Conservation (phyloP, 2,797 vertebrate genomes). For the Typhlichthys eigenmanni region DNA sequence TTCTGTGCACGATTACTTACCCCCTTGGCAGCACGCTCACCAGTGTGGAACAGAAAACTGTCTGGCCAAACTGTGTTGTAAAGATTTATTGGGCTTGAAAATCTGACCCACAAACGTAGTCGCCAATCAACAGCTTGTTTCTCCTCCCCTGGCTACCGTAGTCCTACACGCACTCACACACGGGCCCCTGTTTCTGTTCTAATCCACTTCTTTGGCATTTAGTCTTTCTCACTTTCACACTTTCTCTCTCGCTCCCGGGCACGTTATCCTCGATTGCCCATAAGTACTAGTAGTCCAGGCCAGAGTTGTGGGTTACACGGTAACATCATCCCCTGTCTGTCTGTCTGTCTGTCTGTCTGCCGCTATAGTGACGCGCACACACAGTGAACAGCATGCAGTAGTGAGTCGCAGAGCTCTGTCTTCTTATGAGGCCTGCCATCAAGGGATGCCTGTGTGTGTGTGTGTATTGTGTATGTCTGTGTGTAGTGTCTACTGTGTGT, state of each 20-base stretch:
- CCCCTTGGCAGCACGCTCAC: slow-evolving; percentile 25
- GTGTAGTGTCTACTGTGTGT: neutral
- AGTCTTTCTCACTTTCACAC: slow-evolving; percentile 29
- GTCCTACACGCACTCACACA: slow-evolving; percentile 25
- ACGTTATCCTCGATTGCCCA: slow-evolving; percentile 33
- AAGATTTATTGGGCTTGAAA: slow-evolving; percentile 75
- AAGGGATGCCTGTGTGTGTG: neutral
- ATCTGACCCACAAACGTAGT: slow-evolving; percentile 73
- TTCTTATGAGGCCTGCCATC: neutral
- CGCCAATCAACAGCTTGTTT: slow-evolving; percentile 43
- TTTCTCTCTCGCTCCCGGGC: slow-evolving; percentile 42
- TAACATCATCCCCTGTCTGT: too few relatives aligned
- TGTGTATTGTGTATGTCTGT: neutral
- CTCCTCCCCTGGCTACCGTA: slow-evolving; percentile 22
- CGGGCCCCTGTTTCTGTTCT: slow-evolving; percentile 51
- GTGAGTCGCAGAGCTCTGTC: neutral
- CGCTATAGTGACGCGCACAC: neutral
- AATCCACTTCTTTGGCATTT: slow-evolving; percentile 13
- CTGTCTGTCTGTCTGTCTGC: too few relatives aligned
- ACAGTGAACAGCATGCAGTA: neutral
- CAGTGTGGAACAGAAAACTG: slow-evolving; percentile 22
- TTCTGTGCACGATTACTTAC: slow-evolving; percentile 11
- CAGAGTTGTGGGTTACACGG: slow-evolving; percentile 1
- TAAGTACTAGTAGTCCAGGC: slow-evolving; percentile 36
- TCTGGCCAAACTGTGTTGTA: slow-evolving; percentile 54